Conservation (phyloP, 2,888 invertebrate species). For the Eupeodes luniger region DNA sequence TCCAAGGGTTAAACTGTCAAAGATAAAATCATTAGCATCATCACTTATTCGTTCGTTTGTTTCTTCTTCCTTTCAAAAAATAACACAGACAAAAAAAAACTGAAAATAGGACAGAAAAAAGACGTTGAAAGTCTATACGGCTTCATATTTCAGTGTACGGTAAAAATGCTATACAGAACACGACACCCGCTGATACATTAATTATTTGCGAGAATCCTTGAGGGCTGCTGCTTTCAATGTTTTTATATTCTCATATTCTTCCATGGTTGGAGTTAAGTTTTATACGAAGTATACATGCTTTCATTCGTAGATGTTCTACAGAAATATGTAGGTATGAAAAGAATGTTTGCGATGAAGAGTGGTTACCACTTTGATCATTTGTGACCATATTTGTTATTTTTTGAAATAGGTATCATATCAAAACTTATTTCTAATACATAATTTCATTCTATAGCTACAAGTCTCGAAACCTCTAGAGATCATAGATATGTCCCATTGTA, state of each 20-base stretch:
- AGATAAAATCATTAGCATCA: slow-evolving; percentile 66
- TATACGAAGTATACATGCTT: not conserved
- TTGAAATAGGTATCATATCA: too few relatives aligned
- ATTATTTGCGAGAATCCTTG: slow-evolving; percentile 72
- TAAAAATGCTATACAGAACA: slow-evolving; percentile 16
- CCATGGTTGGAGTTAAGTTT: slow-evolving; percentile 37
- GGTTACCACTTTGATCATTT: not conserved
- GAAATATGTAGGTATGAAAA: not conserved
- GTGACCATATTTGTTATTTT: slow-evolving; percentile 10
- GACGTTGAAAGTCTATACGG: slow-evolving; percentile 21
- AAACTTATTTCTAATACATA: too few relatives aligned
- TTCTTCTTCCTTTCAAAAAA: slow-evolving; percentile 43
- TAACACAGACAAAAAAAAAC: slow-evolving; percentile 41
- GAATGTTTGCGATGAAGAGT: not conserved
- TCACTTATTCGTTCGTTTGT: slow-evolving; percentile 52
- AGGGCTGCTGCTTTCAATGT: slow-evolving; percentile 65
- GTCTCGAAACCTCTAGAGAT: too few relatives aligned
- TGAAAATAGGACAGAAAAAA: not conserved
- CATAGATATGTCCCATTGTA: too few relatives aligned
- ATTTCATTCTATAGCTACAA: too few relatives aligned
- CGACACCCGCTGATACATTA: slow-evolving; percentile 67
- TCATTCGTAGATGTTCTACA: not conserved
- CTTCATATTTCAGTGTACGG: slow-evolving; percentile 18
- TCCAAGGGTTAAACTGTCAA: slow-evolving; percentile 25
- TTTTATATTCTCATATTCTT: slow-evolving; percentile 47